Conservation (phyloP, 35 echinoderm and acorn worm genomes). For the Diadema setosum region DNA sequence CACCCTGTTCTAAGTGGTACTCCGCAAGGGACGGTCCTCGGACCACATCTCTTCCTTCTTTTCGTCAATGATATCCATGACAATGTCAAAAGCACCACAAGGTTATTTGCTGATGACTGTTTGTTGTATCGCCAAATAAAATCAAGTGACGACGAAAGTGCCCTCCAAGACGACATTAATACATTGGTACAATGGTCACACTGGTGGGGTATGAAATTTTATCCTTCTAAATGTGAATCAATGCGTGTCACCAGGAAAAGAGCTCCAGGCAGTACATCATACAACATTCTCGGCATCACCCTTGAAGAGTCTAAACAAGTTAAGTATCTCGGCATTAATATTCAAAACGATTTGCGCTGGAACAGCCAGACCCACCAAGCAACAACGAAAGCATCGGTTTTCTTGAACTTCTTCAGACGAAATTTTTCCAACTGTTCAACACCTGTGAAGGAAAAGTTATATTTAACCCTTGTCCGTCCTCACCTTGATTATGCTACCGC, state of each 20-base stretch:
- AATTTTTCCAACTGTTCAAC: too few species aligned
- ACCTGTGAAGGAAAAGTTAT: too few species aligned
- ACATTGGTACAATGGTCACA: constrained; percentile 3
- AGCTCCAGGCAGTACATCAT: not conserved
- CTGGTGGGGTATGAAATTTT: not conserved
- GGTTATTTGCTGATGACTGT: not conserved
- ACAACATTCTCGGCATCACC: not conserved
- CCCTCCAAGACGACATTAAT: not conserved
- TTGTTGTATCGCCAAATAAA: not conserved
- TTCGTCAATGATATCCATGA: not conserved
- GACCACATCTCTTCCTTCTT: constrained; percentile 5
- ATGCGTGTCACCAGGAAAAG: not conserved
- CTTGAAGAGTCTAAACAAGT: not conserved
- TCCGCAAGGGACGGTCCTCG: not conserved
- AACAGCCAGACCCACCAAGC: not conserved
- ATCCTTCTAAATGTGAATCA: not conserved
- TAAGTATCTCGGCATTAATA: not conserved
- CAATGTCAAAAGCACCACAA: not conserved
- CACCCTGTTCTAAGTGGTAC: not conserved
- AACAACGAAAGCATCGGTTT: not conserved
- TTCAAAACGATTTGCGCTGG: not conserved
- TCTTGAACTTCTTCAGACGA: not conserved
- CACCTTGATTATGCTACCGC: too few species aligned
- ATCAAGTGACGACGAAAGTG: not conserved
- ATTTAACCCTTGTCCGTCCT: too few species aligned